Evolutionary conservation across 2,888 invertebrate genomes (phyloP), one percentile per base, ranked within the genome.

Genomic region (Drosophila hamatofila): DNA sequence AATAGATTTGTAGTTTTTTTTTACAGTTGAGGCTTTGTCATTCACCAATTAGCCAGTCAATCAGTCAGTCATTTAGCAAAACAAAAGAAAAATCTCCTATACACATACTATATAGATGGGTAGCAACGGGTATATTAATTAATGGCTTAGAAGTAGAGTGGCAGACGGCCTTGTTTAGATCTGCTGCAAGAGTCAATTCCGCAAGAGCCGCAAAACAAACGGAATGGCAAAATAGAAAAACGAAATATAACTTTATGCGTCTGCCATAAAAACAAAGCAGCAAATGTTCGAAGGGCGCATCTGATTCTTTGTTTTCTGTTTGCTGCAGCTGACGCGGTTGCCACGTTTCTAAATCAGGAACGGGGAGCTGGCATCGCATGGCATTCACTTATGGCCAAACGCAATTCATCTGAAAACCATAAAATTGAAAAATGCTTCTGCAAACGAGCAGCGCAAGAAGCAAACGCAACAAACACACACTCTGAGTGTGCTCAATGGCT

Each of bases 371-470:
- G 68, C 73, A 55, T 68, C 73, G 81, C 76, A 57, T 68, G 73
- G 81, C 76, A 90, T 89, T 91, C 88, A 84, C 82, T 90, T 87
- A 83, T 84, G 89, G 89, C 82, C 85, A 84, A 88, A 83, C 83
- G 85, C 89, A 91, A 89, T 90, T 91, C 90, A 90, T 91, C 89
- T 91, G 90, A 89, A 89, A 91, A 87, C 91, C 91, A 91, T 91
- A 90, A 90, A 91, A 91, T 90, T 90, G 90, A 89, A 90, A 91
- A 90, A 87, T 81, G 78, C 82, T 83, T 80, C 83, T 74, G 78
- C 72, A 57, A 75, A 57, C 83, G 75, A 67, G 67, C 44, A 57
- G 60, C 56, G 55, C 55, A 46, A 60, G 66, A 64, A 52, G 49
- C 63, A 70, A 37, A 16, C 16, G 42, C 63, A 72, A 62, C 48